Percentiles rank a stretch among this genome's conserved stretches.
Evolutionary conservation across 2,113 vertebrate species (phyloP).

Genomic region (Mus musculus): GRCm39 chr9:63393501-63394000

Average conservation of each 20-base stretch:
- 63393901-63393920: neutral
- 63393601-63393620: neutral
- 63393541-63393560: neutral
- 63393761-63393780: neutral
- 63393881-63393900: neutral
- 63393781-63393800: constrained; percentile 21
- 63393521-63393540: constrained; percentile 5
- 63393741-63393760: neutral
- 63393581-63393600: neutral
- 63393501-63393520: neutral
- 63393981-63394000: neutral
- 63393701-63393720: neutral
- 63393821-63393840: neutral
- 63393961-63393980: neutral
- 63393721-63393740: neutral
- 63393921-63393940: neutral
- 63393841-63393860: neutral
- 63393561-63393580: constrained; percentile 40
- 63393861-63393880: neutral
- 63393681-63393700: neutral
- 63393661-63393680: neutral
- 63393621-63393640: neutral
- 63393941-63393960: constrained; percentile 19
- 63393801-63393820: neutral
- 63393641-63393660: neutral